Base-by-base conservation (phyloP, 2,888 invertebrate species). In the Zaprionus obscuricornis region DNA sequence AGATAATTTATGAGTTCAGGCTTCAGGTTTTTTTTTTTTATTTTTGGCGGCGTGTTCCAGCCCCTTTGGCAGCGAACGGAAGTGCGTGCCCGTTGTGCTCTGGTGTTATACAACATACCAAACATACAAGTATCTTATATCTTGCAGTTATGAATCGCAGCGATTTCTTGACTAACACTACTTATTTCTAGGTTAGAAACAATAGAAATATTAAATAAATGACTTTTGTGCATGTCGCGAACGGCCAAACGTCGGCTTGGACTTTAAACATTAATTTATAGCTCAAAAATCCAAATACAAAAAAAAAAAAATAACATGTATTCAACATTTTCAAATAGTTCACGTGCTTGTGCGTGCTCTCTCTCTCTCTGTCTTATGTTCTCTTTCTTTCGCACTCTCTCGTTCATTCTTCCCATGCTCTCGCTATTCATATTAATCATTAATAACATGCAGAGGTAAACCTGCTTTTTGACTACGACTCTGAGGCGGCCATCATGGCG, bases 221-320 rank as follows among this genome's bases (percentile, higher is more conserved):
- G 81, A 65, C 74, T 83, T 85, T 83, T 66, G 84, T 81, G 84
- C 82, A 82, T 82, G 82, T 68, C 71, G 71, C 60, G 45, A 43
- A 29, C 49, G 31, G 63, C 39, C 50, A 64, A 66, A 46, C 68
- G 83, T 76, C 84, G 74, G 85, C 77, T 77, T 76, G 33, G 18
- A 36, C 47, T 46, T 24, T 13, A 31, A 18, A 57, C 68, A 84
- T 81, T 62, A 78, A 78, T 78, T 67, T 66, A 10, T 37, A 33
- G 76, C 74, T 83, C 68, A 81, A 81, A 83, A 66, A 58, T 46
- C 65, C 54, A 62, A 66, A 55, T 54, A 36, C 7, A 34, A 69
- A n/a, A n/a, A n/a, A n/a, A n/a, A n/a, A n/a, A n/a, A n/a, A n/a
- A n/a, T n/a, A n/a, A n/a, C n/a, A 62, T 60, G 27, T 39, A 49